These are phyloP conservation scores for Saturnia japonica DNA, from an alignment of 2,888 invertebrate genomes.

Conservation along the genomic window DNA sequence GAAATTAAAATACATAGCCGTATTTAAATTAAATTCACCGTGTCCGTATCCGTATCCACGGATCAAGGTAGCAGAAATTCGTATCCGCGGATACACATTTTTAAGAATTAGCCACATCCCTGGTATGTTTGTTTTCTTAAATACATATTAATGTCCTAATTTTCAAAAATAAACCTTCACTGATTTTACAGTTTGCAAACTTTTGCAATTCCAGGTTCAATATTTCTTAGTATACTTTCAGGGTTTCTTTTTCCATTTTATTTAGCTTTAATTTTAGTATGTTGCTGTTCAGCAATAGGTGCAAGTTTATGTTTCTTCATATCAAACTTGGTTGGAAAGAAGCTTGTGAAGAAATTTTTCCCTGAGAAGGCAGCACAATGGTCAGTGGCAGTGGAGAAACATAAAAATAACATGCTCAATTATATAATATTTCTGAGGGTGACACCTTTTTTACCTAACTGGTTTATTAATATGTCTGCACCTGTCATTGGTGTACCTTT, in stretches of 20 bases:
- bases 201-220: conserved; percentile 99
- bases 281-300: conserved; percentile 97
- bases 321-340: conserved; percentile 94
- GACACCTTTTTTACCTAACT: conserved; percentile 98
- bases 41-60: too few relatives aligned
- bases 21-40: too few relatives aligned
- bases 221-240: conserved; percentile 97
- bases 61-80: too few relatives aligned
- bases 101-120: too few relatives aligned
- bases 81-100: too few relatives aligned
- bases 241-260: conserved; percentile 98
- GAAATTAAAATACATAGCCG: too few relatives aligned
- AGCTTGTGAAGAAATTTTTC: conserved; percentile 92
- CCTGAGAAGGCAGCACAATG: conserved; percentile 93
- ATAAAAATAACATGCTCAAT: conserved; percentile 94
- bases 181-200: conserved; percentile 91
- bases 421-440: conserved; percentile 98
- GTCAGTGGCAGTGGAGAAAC: conserved; percentile 92
- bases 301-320: conserved; percentile 97
- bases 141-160: neutral
- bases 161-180: conserved; percentile 51
- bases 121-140: too few relatives aligned
- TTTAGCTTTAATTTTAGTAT: conserved; percentile 92
- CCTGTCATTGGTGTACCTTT: conserved; percentile 98
- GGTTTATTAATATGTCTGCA: conserved; percentile 98